phyloP scores from a whole-genome alignment of 2,113 vertebrate genomes.

The Morone chrysops region DNA sequence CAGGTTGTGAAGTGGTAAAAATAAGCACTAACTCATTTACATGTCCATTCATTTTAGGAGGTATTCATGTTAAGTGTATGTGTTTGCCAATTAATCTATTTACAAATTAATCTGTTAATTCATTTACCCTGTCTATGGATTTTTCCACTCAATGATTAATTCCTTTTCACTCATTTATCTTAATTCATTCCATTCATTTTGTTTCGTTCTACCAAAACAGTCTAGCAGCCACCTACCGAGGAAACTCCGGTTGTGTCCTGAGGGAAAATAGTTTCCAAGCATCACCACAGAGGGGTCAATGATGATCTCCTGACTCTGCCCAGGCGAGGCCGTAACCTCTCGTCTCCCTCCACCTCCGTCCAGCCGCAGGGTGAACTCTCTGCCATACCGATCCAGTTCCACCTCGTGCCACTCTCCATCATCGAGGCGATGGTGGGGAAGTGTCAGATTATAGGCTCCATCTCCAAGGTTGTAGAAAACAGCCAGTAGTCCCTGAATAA shows the following conservation, averaged over 20 bases:
- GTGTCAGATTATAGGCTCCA: conserved; percentile 86
- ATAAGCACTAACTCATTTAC: conserved; percentile 30
- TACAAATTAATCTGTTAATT: neutral
- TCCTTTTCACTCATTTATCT: neutral
- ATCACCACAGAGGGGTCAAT: conserved; percentile 87
- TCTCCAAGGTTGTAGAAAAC: conserved; percentile 92
- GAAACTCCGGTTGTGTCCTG: conserved; percentile 87
- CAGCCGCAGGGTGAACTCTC: conserved; percentile 88
- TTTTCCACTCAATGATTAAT: neutral
- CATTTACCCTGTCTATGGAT: conserved; percentile 4
- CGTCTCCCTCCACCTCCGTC: conserved; percentile 88
- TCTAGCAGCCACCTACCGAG: conserved; percentile 80
- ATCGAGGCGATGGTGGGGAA: conserved; percentile 85
- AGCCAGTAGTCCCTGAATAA: conserved; percentile 85
- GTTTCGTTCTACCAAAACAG: neutral
- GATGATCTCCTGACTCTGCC: conserved; percentile 88
- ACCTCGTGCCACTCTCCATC: conserved; percentile 91
- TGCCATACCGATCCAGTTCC: conserved; percentile 88
- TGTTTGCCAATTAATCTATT: neutral
- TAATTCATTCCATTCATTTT: neutral
- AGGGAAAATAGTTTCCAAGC: conserved; percentile 88
- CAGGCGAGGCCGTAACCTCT: conserved; percentile 84
- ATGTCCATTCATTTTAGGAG: neutral
- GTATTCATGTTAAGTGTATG: neutral
- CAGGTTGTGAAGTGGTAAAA: conserved; percentile 1